Base-by-base conservation (phyloP, 2,797 vertebrate genomes). In the Carcharodon carcharias region DNA sequence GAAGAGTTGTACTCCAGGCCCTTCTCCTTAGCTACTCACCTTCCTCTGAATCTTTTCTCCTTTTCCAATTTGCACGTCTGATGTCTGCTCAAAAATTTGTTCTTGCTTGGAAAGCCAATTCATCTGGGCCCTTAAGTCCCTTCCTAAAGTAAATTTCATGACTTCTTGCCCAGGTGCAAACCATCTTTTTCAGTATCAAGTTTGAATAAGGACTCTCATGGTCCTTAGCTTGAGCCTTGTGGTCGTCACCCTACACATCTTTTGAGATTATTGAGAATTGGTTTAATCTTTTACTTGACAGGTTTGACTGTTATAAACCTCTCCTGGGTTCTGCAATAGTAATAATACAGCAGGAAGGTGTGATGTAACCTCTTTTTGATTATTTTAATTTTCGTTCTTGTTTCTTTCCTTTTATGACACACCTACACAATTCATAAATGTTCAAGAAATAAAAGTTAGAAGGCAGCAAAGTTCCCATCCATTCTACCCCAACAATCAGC, bases 361-460 rank as follows among this genome's bases (percentile, higher is more conserved):
- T 82, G n/a, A 45, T 82, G 80, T 5, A 82, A 82, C 40, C 40
- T 21, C 12, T 21, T 82, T 9, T 82, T 82, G n/a, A 45, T 82
- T 45, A 45, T 45, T 82, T 82, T 82, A 45, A 16, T 45, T 82
- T n/a, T 82, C 67, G 23, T 69, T 69, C n/a, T 45, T 82, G 80
- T 82, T 82, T 73, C 35, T 31, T 73, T 73, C 31, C 71, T 73
- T 82, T 40, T 11, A 82, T 45, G 80, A 45, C 21, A 45, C 45
- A 45, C 16, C n/a, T 5, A 82, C n/a, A 18, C 21, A 82, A 82
- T 45, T 45, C 16, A 82, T 21, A 82, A 82, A 21, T 82, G n/a
- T 82, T 18, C n/a, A 82, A 82, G 71, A 45, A 82, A 82, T 82
- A 82, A 82, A 82, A 82, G 80, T 82, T 82, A 45, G 80, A 82